Evolutionary conservation across 2,888 invertebrate species (phyloP).

Genomic region (Xylophagus ater): DNA sequence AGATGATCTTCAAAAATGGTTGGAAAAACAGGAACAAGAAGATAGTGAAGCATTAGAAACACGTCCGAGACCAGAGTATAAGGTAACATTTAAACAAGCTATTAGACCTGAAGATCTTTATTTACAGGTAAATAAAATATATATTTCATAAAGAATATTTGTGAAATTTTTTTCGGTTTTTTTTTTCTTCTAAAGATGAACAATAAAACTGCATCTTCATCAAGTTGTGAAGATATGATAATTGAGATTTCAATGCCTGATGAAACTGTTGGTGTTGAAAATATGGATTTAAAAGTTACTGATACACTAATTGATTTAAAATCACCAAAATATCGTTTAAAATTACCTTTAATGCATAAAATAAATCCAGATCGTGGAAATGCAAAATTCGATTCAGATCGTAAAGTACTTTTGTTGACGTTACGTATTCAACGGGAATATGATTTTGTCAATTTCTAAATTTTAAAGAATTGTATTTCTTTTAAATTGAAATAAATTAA

Average conservation of each 20-base stretch:
- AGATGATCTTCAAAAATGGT: slow-evolving; percentile 26
- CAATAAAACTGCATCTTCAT: slow-evolving; percentile 62
- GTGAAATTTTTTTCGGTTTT: neutral
- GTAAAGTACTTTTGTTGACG: slow-evolving; percentile 56
- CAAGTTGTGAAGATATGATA: slow-evolving; percentile 83
- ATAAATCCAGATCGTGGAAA: slow-evolving; percentile 71
- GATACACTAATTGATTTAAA: slow-evolving; percentile 49
- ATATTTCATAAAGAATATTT: neutral
- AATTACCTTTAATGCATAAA: slow-evolving; percentile 66
- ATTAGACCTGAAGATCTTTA: slow-evolving; percentile 78
- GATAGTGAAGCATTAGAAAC: slow-evolving; percentile 48
- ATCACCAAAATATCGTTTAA: slow-evolving; percentile 55
- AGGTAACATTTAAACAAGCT: slow-evolving; percentile 73
- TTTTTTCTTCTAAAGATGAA: slow-evolving; percentile 51
- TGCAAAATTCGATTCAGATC: slow-evolving; percentile 64
- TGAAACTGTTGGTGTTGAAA: slow-evolving; percentile 51
- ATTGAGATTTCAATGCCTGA: slow-evolving; percentile 63
- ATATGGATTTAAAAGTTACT: slow-evolving; percentile 60
- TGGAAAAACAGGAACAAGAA: slow-evolving; percentile 41
- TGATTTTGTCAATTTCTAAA: slow-evolving; percentile 77
- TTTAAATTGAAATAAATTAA: too few species aligned
- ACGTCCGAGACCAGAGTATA: slow-evolving; percentile 59
- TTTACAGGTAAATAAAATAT: slow-evolving; percentile 52
- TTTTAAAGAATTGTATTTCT: too few species aligned
- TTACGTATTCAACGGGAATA: slow-evolving; percentile 67